Evolutionary conservation across 2,797 vertebrate species (phyloP).

Genomic region (Dallia pectoralis): DNA sequence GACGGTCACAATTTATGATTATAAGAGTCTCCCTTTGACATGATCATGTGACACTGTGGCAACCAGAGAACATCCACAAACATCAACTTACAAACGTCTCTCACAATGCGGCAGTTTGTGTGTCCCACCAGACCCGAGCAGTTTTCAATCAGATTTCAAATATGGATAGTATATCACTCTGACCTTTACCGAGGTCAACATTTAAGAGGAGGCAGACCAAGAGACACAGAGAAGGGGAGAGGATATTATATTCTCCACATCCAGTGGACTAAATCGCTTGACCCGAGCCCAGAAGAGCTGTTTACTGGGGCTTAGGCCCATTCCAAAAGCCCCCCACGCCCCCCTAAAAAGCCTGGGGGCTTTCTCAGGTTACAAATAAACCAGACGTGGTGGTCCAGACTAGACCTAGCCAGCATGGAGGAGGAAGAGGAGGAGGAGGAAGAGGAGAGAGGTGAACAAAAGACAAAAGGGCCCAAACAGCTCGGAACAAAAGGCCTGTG

Average conservation of each 20-base stretch:
- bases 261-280: slow-evolving; percentile 43
- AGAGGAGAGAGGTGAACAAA: slow-evolving; percentile 37
- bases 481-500: slow-evolving; percentile 36
- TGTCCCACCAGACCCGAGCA: background rate
- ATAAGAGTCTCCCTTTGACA: background rate
- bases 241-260: slow-evolving; percentile 10
- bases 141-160: background rate
- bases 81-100: background rate
- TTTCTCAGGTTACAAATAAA: slow-evolving; percentile 50
- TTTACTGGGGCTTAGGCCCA: slow-evolving; percentile 33
- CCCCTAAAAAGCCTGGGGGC: slow-evolving; percentile 29
- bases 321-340: slow-evolving; percentile 29
- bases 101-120: background rate
- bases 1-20: background rate
- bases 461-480: slow-evolving; percentile 57
- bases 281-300: slow-evolving; percentile 40
- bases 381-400: slow-evolving; percentile 52
- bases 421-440: slow-evolving; percentile 37
- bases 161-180: background rate
- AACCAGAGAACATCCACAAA: background rate
- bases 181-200: background rate
- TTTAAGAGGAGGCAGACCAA: background rate
- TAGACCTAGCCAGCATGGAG: slow-evolving; percentile 12
- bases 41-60: background rate
- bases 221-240: background rate